Conservation (phyloP, 37 sponge, comb jelly and placozoan genomes). For the Petrosia ficiformis region DNA sequence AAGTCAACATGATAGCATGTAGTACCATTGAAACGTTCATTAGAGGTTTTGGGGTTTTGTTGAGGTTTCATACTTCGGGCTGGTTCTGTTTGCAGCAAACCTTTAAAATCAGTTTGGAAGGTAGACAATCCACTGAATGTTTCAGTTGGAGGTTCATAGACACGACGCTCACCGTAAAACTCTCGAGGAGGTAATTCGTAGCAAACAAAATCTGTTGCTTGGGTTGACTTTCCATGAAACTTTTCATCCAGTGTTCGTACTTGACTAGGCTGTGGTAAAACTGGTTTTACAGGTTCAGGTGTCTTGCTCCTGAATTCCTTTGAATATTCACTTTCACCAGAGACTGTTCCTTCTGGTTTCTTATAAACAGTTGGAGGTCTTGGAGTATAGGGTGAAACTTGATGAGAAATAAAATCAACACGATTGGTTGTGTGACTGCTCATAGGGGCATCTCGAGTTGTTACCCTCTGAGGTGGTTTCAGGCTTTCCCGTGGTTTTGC, state of each 20-base stretch:
- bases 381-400: constrained; percentile 12
- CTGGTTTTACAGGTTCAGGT: constrained; percentile 30
- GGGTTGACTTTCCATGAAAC: constrained; percentile 48
- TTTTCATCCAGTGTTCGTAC: not conserved
- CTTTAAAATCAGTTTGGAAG: constrained; percentile 40
- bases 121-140: constrained; percentile 48
- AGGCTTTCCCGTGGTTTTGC: constrained; percentile 25
- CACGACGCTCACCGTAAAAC: constrained; percentile 9
- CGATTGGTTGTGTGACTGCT: constrained; percentile 34
- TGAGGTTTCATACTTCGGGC: constrained; percentile 46
- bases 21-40: constrained; percentile 57
- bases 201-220: constrained; percentile 45
- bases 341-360: constrained; percentile 43
- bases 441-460: constrained; percentile 40
- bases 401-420: constrained; percentile 48
- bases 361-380: constrained; percentile 28
- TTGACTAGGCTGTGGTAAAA: constrained; percentile 16
- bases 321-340: constrained; percentile 49
- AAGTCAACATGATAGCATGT: constrained; percentile 40
- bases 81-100: constrained; percentile 9
- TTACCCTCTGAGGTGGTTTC: constrained; percentile 27
- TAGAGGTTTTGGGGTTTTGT: constrained; percentile 17
- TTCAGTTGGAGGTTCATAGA: constrained; percentile 60
- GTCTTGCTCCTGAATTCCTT: constrained; percentile 32
- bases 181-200: constrained; percentile 26